Percentiles rank a stretch among this genome's conserved stretches.
Evolutionary conservation across 1,140 invertebrate genomes (phyloP).

Genomic region (Drosophila nannoptera): DNA sequence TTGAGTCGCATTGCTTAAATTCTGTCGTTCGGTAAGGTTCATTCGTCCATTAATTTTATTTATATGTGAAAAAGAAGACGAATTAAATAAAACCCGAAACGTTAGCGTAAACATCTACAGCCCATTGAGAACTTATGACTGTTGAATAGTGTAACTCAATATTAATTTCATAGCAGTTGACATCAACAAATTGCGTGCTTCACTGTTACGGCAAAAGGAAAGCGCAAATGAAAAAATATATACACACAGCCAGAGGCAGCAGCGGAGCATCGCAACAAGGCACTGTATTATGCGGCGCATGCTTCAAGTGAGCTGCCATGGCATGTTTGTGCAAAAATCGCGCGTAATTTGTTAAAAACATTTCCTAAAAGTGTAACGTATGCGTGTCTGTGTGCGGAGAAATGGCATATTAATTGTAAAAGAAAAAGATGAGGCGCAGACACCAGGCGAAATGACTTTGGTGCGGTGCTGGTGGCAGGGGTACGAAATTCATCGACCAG

Average conservation of each 20-base stretch:
- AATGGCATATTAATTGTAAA: constrained; percentile 37
- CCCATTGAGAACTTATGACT: neutral
- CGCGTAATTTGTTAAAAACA: constrained; percentile 17
- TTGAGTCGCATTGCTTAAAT: constrained; percentile 36
- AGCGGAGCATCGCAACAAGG: constrained; percentile 16
- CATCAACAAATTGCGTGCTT: constrained; percentile 44
- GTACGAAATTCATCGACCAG: constrained; percentile 30
- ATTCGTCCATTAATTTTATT: constrained; percentile 35
- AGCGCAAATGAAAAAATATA: constrained; percentile 53
- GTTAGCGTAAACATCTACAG: neutral
- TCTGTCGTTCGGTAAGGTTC: constrained; percentile 46
- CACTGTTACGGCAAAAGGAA: constrained; percentile 50
- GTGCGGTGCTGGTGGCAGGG: constrained; percentile 13
- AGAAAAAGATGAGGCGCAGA: constrained; percentile 32
- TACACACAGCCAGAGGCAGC: constrained; percentile 45
- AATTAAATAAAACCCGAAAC: constrained; percentile 3
- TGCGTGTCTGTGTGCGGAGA: constrained; percentile 5
- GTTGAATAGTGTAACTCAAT: constrained; percentile 12
- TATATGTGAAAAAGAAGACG: constrained; percentile 26
- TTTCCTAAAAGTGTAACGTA: constrained; percentile 9
- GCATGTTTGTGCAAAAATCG: constrained; percentile 12
- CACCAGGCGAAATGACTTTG: constrained; percentile 31
- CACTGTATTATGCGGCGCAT: constrained; percentile 23
- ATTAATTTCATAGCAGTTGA: constrained; percentile 15
- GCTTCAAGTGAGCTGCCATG: constrained; percentile 11